These are phyloP conservation scores for Alosa alosa DNA, from an alignment of 2,113 vertebrate species.

Conservation along the genomic window DNA sequence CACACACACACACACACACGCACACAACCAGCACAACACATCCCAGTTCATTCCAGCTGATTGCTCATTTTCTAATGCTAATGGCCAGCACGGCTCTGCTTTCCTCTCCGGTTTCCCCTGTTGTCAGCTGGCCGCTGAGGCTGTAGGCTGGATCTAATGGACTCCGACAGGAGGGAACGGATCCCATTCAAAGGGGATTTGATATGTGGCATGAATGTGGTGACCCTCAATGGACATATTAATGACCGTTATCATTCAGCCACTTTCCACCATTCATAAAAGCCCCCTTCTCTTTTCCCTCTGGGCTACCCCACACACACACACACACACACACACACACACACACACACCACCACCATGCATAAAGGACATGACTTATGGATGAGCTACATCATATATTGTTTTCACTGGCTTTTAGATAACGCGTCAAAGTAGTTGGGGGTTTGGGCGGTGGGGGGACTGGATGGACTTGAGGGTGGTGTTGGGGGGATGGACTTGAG, in stretches of 20 bases:
- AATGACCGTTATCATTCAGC: slow-evolving; percentile 93
- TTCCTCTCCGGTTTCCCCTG: slow-evolving; percentile 60
- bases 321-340: slow-evolving; percentile 51
- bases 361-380: slow-evolving; percentile 92
- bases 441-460: neutral
- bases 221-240: slow-evolving; percentile 91
- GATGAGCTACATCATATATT: slow-evolving; percentile 83
- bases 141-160: slow-evolving; percentile 95
- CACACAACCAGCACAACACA: slow-evolving; percentile 31
- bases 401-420: slow-evolving; percentile 81
- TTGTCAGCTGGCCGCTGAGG: slow-evolving; percentile 93
- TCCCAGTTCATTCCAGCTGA: slow-evolving; percentile 93
- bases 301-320: neutral
- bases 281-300: slow-evolving; percentile 67
- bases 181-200: slow-evolving; percentile 97
- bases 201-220: slow-evolving; percentile 95
- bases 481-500: neutral
- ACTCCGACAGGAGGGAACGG: slow-evolving; percentile 98
- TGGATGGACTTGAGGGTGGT: neutral
- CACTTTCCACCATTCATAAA: slow-evolving; percentile 82
- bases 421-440: slow-evolving; percentile 85
- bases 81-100: slow-evolving; percentile 86
- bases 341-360: slow-evolving; percentile 68
- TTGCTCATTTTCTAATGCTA: slow-evolving; percentile 99
- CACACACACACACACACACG: neutral